Percentiles rank a stretch among this genome's conserved stretches.
Conservation (phyloP, 2,797 vertebrate genomes). For the Myoxocephalus aenaeus region DNA sequence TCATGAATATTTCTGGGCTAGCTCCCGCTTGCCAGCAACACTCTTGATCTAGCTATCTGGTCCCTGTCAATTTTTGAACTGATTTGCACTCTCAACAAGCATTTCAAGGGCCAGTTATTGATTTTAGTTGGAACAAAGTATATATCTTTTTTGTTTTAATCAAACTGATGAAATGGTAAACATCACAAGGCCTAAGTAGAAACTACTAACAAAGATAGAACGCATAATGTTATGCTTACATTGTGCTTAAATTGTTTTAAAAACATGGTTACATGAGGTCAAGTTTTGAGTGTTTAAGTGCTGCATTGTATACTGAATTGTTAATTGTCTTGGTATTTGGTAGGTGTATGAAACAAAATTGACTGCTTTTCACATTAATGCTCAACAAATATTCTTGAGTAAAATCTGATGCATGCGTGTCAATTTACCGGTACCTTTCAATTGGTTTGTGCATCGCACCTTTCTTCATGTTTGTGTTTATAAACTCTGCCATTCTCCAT, state of each 20-base stretch:
- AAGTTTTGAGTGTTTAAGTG: background rate
- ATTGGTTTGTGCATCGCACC: background rate
- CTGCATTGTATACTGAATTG: background rate
- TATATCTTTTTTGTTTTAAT: background rate
- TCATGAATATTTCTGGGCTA: background rate
- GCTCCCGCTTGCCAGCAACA: conserved; percentile 6
- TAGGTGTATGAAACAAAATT: background rate
- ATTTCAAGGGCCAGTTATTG: conserved; percentile 4
- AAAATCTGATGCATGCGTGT: background rate
- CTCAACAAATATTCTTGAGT: background rate
- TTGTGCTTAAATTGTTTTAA: background rate
- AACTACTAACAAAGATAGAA: background rate
- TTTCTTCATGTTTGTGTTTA: background rate
- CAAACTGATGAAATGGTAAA: conserved; percentile 5
- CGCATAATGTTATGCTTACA: background rate
- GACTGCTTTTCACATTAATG: background rate
- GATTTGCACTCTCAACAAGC: background rate
- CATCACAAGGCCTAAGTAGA: background rate
- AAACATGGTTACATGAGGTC: background rate
- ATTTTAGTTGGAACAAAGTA: background rate
- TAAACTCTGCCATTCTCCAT: background rate
- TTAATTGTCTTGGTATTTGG: background rate
- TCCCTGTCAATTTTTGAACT: background rate
- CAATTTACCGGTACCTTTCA: background rate
- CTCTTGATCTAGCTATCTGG: background rate